Base-by-base conservation (phyloP, 2,888 invertebrate genomes). In the Epinotia ramella region DNA sequence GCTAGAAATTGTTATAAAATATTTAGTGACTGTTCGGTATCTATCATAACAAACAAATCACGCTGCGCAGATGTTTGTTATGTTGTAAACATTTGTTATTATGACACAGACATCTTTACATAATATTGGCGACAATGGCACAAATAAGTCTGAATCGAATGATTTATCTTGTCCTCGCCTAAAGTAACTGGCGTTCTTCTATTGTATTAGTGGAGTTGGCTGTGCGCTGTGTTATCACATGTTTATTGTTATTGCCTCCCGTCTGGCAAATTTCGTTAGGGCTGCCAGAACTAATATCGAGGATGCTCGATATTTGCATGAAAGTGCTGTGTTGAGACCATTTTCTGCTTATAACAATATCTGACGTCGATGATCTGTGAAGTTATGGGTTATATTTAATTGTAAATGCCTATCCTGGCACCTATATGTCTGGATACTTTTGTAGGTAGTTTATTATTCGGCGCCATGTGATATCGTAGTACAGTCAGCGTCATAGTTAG, bases 141-240 rank as follows among this genome's bases (percentile, higher is more conserved):
- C 82, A 84, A 86, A 86, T 84, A 86, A 81, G 81, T 80, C 74
- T 71, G 79, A 81, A 81, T 80, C 80, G 82, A 81, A 86, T 86
- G 87, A 87, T 87, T 86, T 86, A 85, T 87, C 80, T 83, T 84
- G 79, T 82, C 79, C 81, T 83, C 82, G 69, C 77, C 62, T 65
- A 73, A 75, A 77, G 73, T 74, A 80, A 77, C 75, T 65, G 73
- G 69, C 74, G 69, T 73, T 85, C 80, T 83, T 80, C 80, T 80
- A 82, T 83, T 84, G 82, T 83, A 85, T 85, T 83, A 82, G 79
- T 78, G 77, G 79, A 81, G 79, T 81, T 76, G 77, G 78, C 79
- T 78, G 81, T 53, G 72, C 67, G 66, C 59, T 81, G 74, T 79
- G 78, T 77, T 79, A 78, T 78, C 78, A 77, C 78, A 73, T 83